These are phyloP conservation scores for Andrena bucephala DNA, from an alignment of 2,888 invertebrate genomes.

Conservation along the genomic window DNA sequence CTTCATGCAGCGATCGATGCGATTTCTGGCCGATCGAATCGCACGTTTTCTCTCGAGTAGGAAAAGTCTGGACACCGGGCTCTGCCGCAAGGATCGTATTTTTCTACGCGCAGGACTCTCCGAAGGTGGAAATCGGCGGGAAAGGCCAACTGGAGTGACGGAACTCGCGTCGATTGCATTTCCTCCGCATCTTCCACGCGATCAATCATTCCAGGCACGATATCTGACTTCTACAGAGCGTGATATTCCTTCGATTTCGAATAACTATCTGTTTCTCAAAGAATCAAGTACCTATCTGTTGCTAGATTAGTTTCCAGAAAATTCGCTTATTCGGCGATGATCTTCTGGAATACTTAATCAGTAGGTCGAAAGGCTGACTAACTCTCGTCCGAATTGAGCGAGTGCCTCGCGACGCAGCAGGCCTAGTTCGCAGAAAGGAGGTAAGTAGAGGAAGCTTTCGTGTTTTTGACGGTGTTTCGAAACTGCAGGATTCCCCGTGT, in stretches of 20 bases:
- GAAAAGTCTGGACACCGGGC: neutral
- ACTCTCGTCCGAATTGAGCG: neutral
- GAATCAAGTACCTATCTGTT: too few species aligned
- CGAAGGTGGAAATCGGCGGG: neutral
- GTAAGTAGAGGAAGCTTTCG: neutral
- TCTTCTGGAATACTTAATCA: neutral
- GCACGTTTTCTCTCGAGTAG: neutral
- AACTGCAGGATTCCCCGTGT: constrained; percentile 26
- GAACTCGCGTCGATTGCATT: neutral
- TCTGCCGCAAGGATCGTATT: neutral
- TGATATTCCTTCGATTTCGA: too few species aligned
- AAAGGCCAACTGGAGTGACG: neutral
- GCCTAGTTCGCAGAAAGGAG: neutral
- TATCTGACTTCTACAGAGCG: too few species aligned
- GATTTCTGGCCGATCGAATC: constrained; percentile 6
- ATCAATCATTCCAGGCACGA: neutral
- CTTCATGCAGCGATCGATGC: neutral
- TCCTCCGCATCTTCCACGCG: neutral
- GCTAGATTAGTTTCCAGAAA: too few species aligned
- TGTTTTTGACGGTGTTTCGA: constrained; percentile 25
- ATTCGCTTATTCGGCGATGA: neutral
- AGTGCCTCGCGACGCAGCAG: neutral
- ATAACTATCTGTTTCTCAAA: too few species aligned
- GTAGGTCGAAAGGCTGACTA: neutral
- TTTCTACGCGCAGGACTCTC: neutral